Evolutionary conservation across 2,113 vertebrate genomes (phyloP).

Genomic region (Pionites leucogaster): DNA sequence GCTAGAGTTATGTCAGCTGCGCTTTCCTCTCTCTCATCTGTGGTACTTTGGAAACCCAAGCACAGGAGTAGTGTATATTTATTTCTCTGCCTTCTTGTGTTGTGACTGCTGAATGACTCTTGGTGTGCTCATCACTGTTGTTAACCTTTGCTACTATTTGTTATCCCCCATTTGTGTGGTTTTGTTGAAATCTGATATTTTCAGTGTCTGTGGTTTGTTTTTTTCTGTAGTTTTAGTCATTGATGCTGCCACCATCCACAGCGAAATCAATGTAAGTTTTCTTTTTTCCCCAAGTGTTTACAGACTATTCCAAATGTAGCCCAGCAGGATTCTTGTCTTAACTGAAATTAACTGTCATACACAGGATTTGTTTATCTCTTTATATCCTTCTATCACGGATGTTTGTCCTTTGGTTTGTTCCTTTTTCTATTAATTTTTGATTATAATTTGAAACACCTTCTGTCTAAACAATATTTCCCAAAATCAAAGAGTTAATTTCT

Average conservation of each 20-base stretch:
- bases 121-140: not conserved
- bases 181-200: not conserved
- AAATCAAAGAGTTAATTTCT: slow-evolving; percentile 31
- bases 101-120: not conserved
- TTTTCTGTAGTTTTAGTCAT: not conserved
- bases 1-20: not conserved
- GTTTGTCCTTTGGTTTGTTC: slow-evolving; percentile 77
- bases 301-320: slow-evolving; percentile 18
- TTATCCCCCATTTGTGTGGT: not conserved
- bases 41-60: not conserved
- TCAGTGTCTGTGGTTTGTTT: not conserved
- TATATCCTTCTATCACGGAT: slow-evolving; percentile 64
- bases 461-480: slow-evolving; percentile 54
- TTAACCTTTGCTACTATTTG: not conserved
- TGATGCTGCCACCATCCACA: not conserved
- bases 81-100: not conserved
- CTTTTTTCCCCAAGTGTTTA: not conserved
- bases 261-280: not conserved
- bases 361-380: slow-evolving; percentile 61
- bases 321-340: slow-evolving; percentile 56
- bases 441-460: slow-evolving; percentile 74
- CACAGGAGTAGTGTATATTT: not conserved
- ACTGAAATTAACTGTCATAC: slow-evolving; percentile 45
- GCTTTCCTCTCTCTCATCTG: not conserved
- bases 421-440: slow-evolving; percentile 76